A percentile compares a stretch with the other conserved stretches of the same genome.
Evolutionary conservation across 2,888 invertebrate genomes (phyloP).

Genomic region (Strigamia crassipes): DNA sequence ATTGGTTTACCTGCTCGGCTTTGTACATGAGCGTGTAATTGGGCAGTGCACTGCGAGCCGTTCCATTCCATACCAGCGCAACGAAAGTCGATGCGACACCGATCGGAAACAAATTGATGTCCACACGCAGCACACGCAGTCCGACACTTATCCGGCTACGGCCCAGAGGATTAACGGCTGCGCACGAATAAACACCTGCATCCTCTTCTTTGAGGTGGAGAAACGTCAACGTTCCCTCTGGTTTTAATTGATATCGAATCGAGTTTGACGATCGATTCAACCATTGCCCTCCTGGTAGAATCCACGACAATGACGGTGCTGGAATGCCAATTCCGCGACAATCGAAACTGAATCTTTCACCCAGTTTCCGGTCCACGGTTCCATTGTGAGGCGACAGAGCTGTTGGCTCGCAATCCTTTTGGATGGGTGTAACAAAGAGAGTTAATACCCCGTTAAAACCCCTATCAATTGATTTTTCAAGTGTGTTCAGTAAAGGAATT

Average conservation of each 20-base stretch:
- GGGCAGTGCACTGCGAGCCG: conserved; percentile 55
- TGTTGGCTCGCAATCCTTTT: conserved; percentile 55
- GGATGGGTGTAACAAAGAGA: background rate
- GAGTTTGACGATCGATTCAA: conserved; percentile 56
- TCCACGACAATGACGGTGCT: conserved; percentile 58
- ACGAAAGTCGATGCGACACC: conserved; percentile 58
- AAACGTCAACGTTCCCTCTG: conserved; percentile 54
- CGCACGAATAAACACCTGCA: conserved; percentile 60
- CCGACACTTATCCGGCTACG: conserved; percentile 54
- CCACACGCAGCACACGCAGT: conserved; percentile 58
- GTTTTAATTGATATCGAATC: conserved; percentile 54
- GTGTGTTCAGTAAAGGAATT: background rate
- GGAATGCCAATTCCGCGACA: conserved; percentile 61
- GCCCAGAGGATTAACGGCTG: conserved; percentile 58
- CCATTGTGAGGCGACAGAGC: conserved; percentile 53
- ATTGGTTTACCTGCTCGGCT: conserved; percentile 44
- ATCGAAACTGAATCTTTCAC: conserved; percentile 57
- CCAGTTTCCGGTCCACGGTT: conserved; percentile 55
- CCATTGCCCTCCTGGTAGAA: conserved; percentile 57
- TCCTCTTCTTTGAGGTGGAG: conserved; percentile 56
- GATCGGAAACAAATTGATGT: conserved; percentile 57
- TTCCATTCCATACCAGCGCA: conserved; percentile 59
- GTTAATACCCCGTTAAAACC: conserved; percentile 4
- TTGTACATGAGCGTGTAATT: conserved; percentile 57
- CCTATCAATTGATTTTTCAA: background rate